Evolutionary conservation across 2,888 invertebrate species (phyloP).

Genomic region (Baccha elongata): DNA sequence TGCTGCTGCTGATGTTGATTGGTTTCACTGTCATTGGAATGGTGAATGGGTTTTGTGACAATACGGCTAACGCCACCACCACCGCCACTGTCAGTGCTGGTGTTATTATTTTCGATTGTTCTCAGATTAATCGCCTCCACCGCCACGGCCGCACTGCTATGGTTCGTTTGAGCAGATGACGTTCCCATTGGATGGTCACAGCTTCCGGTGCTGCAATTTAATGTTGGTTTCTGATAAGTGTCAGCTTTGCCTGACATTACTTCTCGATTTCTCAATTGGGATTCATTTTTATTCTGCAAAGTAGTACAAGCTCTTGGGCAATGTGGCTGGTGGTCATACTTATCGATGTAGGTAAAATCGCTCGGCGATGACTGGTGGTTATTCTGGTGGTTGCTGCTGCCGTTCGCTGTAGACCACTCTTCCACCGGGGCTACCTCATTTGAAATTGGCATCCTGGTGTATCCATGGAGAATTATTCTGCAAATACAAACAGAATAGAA

Average conservation of each 20-base stretch:
- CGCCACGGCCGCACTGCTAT: constrained; percentile 4
- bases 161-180: constrained; percentile 28
- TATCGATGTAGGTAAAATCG: constrained; percentile 80
- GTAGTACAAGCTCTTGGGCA: constrained; percentile 7
- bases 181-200: constrained; percentile 46
- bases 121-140: constrained; percentile 4
- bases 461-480: constrained; percentile 81
- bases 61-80: constrained; percentile 76
- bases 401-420: constrained; percentile 80
- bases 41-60: constrained; percentile 73
- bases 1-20: constrained; percentile 62
- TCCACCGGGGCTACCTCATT: constrained; percentile 81
- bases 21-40: constrained; percentile 53
- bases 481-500: constrained; percentile 63
- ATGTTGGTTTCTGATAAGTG: constrained; percentile 28
- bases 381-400: constrained; percentile 77
- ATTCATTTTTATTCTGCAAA: constrained; percentile 45
- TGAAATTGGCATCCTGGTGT: constrained; percentile 80
- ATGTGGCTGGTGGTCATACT: constrained; percentile 75
- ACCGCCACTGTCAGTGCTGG: constrained; percentile 57
- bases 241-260: constrained; percentile 75
- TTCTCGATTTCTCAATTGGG: constrained; percentile 62
- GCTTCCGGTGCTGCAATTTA: constrained; percentile 43
- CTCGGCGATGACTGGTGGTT: constrained; percentile 74
- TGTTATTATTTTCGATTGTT: constrained; percentile 50